Conservation (phyloP, 1,140 invertebrate species). For the Drosophila athabasca region DNA sequence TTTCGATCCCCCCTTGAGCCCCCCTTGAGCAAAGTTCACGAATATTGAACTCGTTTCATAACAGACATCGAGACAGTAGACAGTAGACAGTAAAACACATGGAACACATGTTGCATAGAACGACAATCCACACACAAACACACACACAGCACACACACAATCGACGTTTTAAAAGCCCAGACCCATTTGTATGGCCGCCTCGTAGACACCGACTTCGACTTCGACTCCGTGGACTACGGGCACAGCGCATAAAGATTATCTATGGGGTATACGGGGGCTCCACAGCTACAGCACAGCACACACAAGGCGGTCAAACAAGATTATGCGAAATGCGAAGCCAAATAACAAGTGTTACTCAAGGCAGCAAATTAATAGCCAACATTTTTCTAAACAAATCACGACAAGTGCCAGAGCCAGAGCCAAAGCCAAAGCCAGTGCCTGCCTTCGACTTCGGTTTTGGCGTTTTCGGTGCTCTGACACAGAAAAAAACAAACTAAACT, state of each 20-base stretch:
- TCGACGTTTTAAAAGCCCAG: conserved; percentile 10
- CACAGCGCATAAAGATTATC: conserved; percentile 51
- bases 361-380: conserved; percentile 67
- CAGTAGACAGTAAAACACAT: too few relatives aligned
- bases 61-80: conserved; percentile 18
- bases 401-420: conserved; percentile 37
- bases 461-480: conserved; percentile 25
- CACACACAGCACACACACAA: conserved; percentile 26
- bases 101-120: conserved; percentile 40
- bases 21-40: conserved; percentile 7
- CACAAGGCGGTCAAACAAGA: conserved; percentile 58
- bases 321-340: conserved; percentile 57
- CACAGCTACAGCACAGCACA: conserved; percentile 24
- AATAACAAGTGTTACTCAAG: conserved; percentile 71
- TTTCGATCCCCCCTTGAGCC: not conserved
- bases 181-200: conserved; percentile 40
- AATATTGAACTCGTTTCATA: conserved; percentile 27
- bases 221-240: not conserved
- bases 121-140: conserved; percentile 12
- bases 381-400: conserved; percentile 68
- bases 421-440: too few relatives aligned
- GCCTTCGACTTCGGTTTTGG: conserved; percentile 25
- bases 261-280: conserved; percentile 9
- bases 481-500: conserved; percentile 28
- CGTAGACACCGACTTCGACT: conserved; percentile 2